Percentiles rank a stretch among this genome's conserved stretches.
Evolutionary conservation across 2,797 vertebrate species (phyloP).

Genomic region (Melopsittacus undulatus): DNA sequence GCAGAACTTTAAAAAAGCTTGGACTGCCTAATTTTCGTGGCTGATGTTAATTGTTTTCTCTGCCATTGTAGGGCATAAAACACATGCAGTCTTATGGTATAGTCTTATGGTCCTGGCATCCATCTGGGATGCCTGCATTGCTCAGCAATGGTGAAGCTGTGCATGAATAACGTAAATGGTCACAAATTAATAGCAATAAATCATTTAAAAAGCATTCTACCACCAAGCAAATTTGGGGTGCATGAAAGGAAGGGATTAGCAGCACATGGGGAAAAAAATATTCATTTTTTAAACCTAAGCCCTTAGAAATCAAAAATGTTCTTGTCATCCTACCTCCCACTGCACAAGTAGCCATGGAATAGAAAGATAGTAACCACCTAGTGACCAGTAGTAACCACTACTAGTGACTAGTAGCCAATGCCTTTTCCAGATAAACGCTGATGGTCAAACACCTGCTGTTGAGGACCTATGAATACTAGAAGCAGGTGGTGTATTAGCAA

Average conservation of each 20-base stretch:
- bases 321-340: not conserved
- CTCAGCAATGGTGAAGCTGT: not conserved
- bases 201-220: not conserved
- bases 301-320: not conserved
- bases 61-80: not conserved
- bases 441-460: not conserved
- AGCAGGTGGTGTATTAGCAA: not conserved
- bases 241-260: not conserved
- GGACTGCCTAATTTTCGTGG: not conserved
- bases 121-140: not conserved
- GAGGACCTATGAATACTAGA: not conserved
- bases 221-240: not conserved
- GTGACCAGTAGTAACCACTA: no score
- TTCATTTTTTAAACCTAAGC: not conserved
- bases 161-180: not conserved
- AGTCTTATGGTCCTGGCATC: not conserved
- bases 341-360: not conserved
- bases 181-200: not conserved
- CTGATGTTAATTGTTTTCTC: not conserved
- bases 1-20: not conserved
- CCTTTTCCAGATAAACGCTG: not conserved
- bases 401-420: not conserved
- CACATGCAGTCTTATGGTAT: not conserved
- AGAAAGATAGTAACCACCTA: not conserved
- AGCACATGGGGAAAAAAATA: fast-evolving